Evolutionary conservation across 2,797 vertebrate species (phyloP), one percentile per base, ranked within the genome.

Genomic region (Microcaecilia unicolor): DNA sequence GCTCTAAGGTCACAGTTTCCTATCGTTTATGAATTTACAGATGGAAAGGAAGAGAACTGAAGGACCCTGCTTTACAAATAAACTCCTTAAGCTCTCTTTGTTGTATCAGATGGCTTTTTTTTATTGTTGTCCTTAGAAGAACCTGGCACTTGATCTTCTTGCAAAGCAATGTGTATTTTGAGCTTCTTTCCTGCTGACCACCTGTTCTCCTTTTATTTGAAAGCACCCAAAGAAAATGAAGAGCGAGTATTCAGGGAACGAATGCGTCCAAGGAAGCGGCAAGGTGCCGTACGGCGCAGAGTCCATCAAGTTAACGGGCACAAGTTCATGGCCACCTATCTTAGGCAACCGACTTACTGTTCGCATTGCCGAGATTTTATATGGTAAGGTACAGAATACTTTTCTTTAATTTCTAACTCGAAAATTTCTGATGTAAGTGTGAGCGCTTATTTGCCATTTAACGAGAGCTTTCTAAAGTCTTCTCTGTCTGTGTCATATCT

Each of bases 301-400:
- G 93, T 97, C 18, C 93, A 97, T 47, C 93, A 97, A 69, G 93
- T 97, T 57, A 97, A 95, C 3, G 93, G 93, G 12, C 93, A 97
- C 81, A 97, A 97, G 75, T 97, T 97, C 53, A 97, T 97, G 93
- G 93, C 93, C 65, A 97, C 93, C 31, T 96, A 93, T 53, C 85
- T 97, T 70, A 87, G 88, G 41, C 93, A 97, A 38, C 93, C 92
- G 57, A 97, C 93, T 2, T 97, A 97, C 31, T 97, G 93, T 67
- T 97, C 93, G 0, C 93, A 97, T 73, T 97, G 93, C 82, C 77
- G 92, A 58, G 92, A 97, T 65, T 97, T 97, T 49, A 97, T 97
- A 83, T 97, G 93, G 93, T 97, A 76, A 71, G 60, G 45, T 4
- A 7, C 31, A 6, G 31, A 22, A 8, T 15, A 13, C 6, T 20